These are phyloP conservation scores for Sebastes dallii DNA, from an alignment of 2,797 vertebrate species.

Conservation along the genomic window DNA sequence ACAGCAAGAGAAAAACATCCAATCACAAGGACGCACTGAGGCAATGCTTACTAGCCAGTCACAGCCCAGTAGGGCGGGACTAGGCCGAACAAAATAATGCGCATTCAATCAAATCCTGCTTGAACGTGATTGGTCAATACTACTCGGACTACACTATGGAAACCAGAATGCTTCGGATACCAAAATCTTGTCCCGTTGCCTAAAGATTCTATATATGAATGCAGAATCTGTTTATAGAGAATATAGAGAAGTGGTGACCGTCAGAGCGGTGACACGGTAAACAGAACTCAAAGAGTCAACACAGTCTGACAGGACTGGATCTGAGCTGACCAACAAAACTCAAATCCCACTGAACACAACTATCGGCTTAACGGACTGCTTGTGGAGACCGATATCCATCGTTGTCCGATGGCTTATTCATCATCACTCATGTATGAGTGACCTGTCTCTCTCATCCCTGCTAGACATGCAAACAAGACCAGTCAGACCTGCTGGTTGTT, in stretches of 20 bases:
- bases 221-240: too few relatives aligned
- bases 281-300: neutral
- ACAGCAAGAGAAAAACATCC: too few relatives aligned
- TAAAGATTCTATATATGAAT: too few relatives aligned
- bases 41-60: too few relatives aligned
- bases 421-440: neutral
- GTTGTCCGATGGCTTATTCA: neutral
- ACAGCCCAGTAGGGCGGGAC: too few relatives aligned
- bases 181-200: too few relatives aligned
- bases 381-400: neutral
- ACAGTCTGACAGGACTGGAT: neutral
- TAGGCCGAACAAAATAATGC: too few relatives aligned
- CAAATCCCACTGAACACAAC: neutral
- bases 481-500: neutral
- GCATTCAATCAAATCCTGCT: too few relatives aligned
- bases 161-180: too few relatives aligned
- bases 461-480: neutral
- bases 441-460: neutral
- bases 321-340: neutral
- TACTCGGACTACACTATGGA: too few relatives aligned
- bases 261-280: neutral
- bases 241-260: too few relatives aligned
- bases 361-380: neutral
- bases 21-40: fast-evolving
- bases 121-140: too few relatives aligned